Evolutionary conservation across 2,888 invertebrate genomes (phyloP), one percentile per base, ranked within the genome.

Genomic region (Zygothrica quintamaculata): DNA sequence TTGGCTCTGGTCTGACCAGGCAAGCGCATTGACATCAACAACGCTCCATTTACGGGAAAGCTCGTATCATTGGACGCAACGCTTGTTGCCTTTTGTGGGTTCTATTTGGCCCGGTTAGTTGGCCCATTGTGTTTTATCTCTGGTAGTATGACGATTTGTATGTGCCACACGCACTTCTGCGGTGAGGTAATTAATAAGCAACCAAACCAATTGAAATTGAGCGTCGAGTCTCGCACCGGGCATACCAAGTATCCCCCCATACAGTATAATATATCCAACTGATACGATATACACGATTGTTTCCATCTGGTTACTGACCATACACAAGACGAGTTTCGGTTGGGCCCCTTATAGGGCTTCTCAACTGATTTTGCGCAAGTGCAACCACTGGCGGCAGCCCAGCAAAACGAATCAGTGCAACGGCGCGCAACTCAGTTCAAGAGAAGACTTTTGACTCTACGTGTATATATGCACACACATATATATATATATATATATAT

Each of bases 131-230:
- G 11, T 43, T 31, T 18, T 51, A 15, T 53, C 31, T 12, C 11
- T 43, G 12, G 44, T 15, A 48, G 65, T 65, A n/a, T 66, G 62
- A 60, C 75, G 80, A 55, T 76, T 84, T 78, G 67, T 68, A 66
- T 85, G 80, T 62, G 37, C 52, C 69, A 71, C 82, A 81, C 85
- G 84, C 84, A 81, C 61, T 61, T 74, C 69, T 77, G 84, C 66
- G 85, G 86, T 82, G 80, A 82, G 86, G 82, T 82, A 82, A 82
- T 82, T 85, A 85, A 82, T 82, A 84, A 85, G 77, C 77, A 72
- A 79, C 58, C 75, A 60, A 66, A 65, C 71, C 69, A 73, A 77
- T 77, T 79, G 82, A 84, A 84, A 84, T 68, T 75, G 80, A 81
- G 73, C 73, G 67, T 75, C 61, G 60, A 40, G 46, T 69, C 78